A percentile compares a stretch with the other conserved stretches of the same genome.
phyloP scores from a whole-genome alignment of 1,140 invertebrate species.

The Drosophila sproati region DNA sequence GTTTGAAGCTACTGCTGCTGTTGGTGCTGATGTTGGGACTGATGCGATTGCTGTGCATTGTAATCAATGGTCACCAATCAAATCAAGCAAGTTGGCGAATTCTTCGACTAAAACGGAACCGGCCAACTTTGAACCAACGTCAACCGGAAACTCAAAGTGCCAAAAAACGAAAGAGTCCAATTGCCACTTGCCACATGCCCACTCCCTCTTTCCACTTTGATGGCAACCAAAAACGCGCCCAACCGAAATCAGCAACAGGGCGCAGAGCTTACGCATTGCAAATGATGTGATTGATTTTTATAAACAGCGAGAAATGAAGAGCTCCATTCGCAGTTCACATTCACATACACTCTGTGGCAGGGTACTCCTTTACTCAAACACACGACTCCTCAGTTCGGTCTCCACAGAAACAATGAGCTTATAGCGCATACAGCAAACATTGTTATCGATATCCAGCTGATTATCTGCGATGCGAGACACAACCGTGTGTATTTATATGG shows the following conservation, averaged over 20 bases:
- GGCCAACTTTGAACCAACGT: constrained; percentile 19
- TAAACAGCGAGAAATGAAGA: neutral
- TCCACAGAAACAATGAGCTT: too few relatives aligned
- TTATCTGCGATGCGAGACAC: too few relatives aligned
- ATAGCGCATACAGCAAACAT: too few relatives aligned
- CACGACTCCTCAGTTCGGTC: too few relatives aligned
- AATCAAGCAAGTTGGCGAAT: constrained; percentile 58
- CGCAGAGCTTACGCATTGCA: neutral
- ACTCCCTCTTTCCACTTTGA: constrained; percentile 25
- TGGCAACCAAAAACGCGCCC: constrained; percentile 22
- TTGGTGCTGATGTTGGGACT: neutral
- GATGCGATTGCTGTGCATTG: constrained; percentile 19
- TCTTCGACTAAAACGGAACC: constrained; percentile 20
- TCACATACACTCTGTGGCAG: neutral
- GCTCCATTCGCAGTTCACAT: neutral
- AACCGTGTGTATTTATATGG: too few relatives aligned
- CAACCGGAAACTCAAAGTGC: constrained; percentile 45
- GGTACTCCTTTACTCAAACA: too few relatives aligned
- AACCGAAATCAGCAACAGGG: constrained; percentile 5
- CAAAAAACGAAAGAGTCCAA: constrained; percentile 16
- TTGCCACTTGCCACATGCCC: constrained; percentile 13
- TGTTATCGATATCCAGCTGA: too few relatives aligned
- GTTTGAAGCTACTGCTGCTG: constrained; percentile 34
- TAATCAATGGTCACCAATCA: constrained; percentile 64
- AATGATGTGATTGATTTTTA: neutral